Percentiles rank a stretch among this genome's conserved stretches.
Conservation (phyloP, 2,113 vertebrate species). For the Columba livia region DNA sequence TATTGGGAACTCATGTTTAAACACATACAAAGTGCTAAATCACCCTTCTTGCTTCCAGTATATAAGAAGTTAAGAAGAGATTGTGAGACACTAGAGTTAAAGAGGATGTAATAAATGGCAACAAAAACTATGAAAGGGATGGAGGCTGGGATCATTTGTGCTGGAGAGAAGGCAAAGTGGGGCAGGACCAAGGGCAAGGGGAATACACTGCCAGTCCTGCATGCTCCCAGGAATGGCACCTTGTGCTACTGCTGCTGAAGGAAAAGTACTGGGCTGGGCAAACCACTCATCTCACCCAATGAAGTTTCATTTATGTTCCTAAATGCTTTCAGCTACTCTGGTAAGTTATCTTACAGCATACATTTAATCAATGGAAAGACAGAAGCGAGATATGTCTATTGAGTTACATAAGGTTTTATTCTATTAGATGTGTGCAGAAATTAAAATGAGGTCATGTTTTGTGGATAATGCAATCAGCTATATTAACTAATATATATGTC, state of each 20-base stretch:
- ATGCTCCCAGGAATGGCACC: not conserved
- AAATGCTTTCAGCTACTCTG: not conserved
- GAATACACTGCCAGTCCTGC: not conserved
- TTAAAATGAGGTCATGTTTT: not conserved
- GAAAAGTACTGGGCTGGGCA: not conserved
- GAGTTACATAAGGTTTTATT: not conserved
- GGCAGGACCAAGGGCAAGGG: not conserved
- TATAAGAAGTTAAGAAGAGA: not conserved
- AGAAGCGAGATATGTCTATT: not conserved
- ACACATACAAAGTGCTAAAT: not conserved
- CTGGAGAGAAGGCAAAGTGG: not conserved
- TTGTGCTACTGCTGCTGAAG: not conserved
- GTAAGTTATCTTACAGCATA: not conserved
- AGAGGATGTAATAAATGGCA: not conserved
- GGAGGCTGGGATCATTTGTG: not conserved
- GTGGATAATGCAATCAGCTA: not conserved
- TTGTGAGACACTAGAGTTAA: not conserved
- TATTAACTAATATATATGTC: not conserved
- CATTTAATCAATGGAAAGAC: not conserved
- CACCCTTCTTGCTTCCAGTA: not conserved
- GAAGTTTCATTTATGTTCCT: not conserved
- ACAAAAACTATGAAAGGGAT: not conserved
- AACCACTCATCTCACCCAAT: not conserved
- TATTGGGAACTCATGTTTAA: not conserved
- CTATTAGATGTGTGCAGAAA: not conserved